Evolutionary conservation across 2,888 invertebrate genomes (phyloP).

Genomic region (Hypomecis punctinalis): DNA sequence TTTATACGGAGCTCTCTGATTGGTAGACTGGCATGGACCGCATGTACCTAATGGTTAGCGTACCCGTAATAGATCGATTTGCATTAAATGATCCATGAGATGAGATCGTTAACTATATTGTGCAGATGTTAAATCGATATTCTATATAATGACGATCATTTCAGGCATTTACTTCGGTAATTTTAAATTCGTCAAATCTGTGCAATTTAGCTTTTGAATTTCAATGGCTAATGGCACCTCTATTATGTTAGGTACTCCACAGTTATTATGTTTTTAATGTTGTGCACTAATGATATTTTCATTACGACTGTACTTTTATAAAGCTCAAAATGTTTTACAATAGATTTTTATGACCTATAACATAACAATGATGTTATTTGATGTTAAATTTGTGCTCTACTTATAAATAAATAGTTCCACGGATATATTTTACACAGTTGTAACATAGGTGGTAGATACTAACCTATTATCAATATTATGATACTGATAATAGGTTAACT

Average conservation of each 20-base stretch:
- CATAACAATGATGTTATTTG: background rate
- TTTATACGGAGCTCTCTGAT: conserved; percentile 68
- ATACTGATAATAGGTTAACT: too few relatives aligned
- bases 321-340: background rate
- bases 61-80: conserved; percentile 80
- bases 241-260: conserved; percentile 18
- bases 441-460: too few relatives aligned
- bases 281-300: conserved; percentile 25
- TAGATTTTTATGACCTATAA: background rate
- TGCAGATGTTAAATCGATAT: conserved; percentile 63
- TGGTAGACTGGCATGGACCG: conserved; percentile 51
- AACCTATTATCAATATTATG: too few relatives aligned
- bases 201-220: conserved; percentile 28
- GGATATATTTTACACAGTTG: too few relatives aligned
- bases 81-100: conserved; percentile 81
- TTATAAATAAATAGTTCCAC: too few relatives aligned
- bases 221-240: conserved; percentile 21
- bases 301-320: conserved; percentile 15
- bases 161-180: conserved; percentile 58
- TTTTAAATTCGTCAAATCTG: conserved; percentile 43
- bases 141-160: conserved; percentile 55
- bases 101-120: conserved; percentile 74
- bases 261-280: conserved; percentile 16
- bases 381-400: background rate
- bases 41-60: conserved; percentile 63